Evolutionary conservation across 2,888 invertebrate genomes (phyloP).

Genomic region (Loripinus fragilis): DNA sequence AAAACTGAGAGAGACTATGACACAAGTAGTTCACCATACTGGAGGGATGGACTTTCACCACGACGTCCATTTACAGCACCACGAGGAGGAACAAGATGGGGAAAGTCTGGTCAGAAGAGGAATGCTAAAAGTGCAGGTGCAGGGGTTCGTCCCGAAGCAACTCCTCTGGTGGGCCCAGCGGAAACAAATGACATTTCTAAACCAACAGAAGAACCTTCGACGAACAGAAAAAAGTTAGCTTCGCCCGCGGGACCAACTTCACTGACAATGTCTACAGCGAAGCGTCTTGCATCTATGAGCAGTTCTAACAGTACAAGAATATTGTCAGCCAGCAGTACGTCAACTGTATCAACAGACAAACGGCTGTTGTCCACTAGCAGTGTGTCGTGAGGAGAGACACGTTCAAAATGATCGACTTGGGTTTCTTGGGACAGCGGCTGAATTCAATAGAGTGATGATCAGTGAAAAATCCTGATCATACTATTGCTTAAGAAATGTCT

Average conservation of each 20-base stretch:
- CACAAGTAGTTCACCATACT: neutral
- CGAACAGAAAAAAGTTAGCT: neutral
- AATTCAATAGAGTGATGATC: too few species aligned
- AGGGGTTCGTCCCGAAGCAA: neutral
- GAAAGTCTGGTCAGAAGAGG: constrained; percentile 4
- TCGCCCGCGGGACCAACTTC: neutral
- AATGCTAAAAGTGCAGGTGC: neutral
- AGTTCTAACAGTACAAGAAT: neutral
- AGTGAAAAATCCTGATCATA: too few species aligned
- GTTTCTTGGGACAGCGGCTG: too few species aligned
- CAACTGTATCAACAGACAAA: neutral
- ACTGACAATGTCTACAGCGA: constrained; percentile 1
- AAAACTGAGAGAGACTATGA: constrained; percentile 23
- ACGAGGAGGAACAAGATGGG: neutral
- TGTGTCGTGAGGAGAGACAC: neutral
- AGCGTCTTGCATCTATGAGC: neutral
- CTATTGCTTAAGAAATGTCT: too few species aligned
- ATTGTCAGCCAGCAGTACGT: neutral
- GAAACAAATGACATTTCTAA: neutral
- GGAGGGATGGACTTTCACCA: constrained; percentile 6
- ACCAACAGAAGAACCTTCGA: neutral
- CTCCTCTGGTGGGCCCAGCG: neutral
- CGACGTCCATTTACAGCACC: constrained; percentile 53
- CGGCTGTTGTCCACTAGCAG: neutral
- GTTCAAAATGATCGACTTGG: too few species aligned